Evolutionary conservation across 2,888 invertebrate genomes (phyloP).

Genomic region (Anthrax anthrax): DNA sequence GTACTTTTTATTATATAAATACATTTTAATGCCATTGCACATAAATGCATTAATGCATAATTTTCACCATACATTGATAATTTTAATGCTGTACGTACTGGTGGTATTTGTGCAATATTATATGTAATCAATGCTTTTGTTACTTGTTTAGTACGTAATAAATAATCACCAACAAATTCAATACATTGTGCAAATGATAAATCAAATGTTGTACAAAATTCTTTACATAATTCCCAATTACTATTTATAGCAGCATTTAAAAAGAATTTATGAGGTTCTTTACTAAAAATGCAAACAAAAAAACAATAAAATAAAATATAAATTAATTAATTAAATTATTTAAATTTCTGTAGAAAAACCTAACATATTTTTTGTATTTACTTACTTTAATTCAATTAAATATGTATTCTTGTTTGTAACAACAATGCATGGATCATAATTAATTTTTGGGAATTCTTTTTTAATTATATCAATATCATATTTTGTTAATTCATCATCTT

Average conservation of each 20-base stretch:
- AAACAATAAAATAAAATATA: neutral
- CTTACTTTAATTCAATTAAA: slow-evolving; percentile 28
- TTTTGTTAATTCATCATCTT: slow-evolving; percentile 22
- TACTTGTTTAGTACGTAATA: slow-evolving; percentile 57
- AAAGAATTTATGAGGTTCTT: slow-evolving; percentile 29
- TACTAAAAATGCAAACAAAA: slow-evolving; percentile 15
- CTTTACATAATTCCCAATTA: slow-evolving; percentile 31
- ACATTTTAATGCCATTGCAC: slow-evolving; percentile 33
- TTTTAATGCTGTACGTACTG: slow-evolving; percentile 33
- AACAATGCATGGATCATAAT: slow-evolving; percentile 33
- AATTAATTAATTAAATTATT: neutral
- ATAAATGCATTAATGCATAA: slow-evolving; percentile 31
- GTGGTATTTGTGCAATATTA: slow-evolving; percentile 51
- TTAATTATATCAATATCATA: slow-evolving; percentile 31
- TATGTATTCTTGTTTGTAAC: slow-evolving; percentile 33
- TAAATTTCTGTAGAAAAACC: neutral
- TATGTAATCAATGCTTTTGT: slow-evolving; percentile 67
- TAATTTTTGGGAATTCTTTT: slow-evolving; percentile 31
- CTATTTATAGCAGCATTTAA: slow-evolving; percentile 27
- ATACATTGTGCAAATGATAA: slow-evolving; percentile 36
- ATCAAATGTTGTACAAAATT: slow-evolving; percentile 34
- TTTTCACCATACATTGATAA: slow-evolving; percentile 35
- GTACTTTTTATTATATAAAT: slow-evolving; percentile 27
- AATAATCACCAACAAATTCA: slow-evolving; percentile 68
- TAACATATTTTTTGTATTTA: too few relatives aligned